Conservation (phyloP, 1,140 invertebrate species). For the Augochlora pura region DNA sequence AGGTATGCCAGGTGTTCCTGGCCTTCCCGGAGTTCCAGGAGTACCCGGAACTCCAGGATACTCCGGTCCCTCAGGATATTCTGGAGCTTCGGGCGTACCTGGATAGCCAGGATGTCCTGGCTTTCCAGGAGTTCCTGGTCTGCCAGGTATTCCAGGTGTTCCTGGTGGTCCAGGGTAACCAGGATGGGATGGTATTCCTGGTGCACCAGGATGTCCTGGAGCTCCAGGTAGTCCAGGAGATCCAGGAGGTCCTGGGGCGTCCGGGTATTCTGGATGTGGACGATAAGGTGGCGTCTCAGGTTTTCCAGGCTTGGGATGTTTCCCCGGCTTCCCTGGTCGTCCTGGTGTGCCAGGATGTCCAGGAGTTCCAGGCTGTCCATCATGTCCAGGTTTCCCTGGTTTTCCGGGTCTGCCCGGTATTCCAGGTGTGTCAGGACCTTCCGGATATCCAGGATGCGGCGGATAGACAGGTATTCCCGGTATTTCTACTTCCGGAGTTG, state of each 20-base stretch:
- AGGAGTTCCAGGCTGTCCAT: neutral
- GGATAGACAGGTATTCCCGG: neutral
- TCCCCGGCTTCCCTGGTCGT: too few species aligned
- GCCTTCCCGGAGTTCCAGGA: constrained; percentile 6
- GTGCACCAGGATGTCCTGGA: neutral
- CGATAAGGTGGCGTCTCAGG: neutral
- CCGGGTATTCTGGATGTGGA: constrained; percentile 24
- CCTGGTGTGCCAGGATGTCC: constrained; percentile 41
- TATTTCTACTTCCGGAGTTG: neutral
- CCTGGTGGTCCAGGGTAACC: constrained; percentile 42
- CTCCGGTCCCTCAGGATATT: too few species aligned
- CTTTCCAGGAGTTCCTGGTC: neutral
- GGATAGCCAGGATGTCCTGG: neutral
- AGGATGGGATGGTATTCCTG: constrained; percentile 60
- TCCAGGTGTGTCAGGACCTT: constrained; percentile 2
- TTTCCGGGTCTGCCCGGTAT: too few species aligned
- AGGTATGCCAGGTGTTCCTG: neutral
- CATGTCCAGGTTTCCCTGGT: too few species aligned
- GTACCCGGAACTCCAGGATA: constrained; percentile 10
- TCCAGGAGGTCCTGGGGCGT: constrained; percentile 2
- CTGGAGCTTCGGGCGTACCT: constrained; percentile 26
- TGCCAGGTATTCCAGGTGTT: neutral
- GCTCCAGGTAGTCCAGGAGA: neutral
- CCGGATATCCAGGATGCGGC: neutral
- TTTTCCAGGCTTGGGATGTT: constrained; percentile 25